phyloP scores from a whole-genome alignment of 2,797 vertebrate genomes.

The Cossypha niveicapilla region DNA sequence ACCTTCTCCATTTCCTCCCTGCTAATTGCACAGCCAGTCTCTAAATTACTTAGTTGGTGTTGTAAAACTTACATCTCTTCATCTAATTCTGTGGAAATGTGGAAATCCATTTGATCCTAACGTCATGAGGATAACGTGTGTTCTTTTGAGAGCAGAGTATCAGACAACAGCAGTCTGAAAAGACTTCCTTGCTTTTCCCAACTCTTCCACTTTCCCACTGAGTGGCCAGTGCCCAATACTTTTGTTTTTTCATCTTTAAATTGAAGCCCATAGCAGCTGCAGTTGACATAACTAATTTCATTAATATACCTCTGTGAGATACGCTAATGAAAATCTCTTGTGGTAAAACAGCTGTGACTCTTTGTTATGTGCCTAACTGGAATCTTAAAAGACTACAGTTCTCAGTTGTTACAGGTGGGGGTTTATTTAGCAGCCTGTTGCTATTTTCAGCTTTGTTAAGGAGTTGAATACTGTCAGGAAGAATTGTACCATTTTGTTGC shows the following conservation, averaged over 20 bases:
- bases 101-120: not conserved
- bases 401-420: not conserved
- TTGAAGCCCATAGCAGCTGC: not conserved
- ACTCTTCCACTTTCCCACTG: not conserved
- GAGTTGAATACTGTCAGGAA: not conserved
- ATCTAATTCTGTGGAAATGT: not conserved
- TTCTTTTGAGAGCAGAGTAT: not conserved
- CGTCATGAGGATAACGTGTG: not conserved
- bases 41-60: not conserved
- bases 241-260: not conserved
- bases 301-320: not conserved
- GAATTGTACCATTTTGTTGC: not conserved
- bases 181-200: not conserved
- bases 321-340: not conserved
- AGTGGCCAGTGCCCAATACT: not conserved
- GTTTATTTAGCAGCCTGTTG: not conserved
- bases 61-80: not conserved
- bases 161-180: not conserved
- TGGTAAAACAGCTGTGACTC: not conserved
- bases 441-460: not conserved
- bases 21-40: not conserved
- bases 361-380: not conserved
- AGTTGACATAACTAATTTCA: not conserved
- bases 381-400: not conserved
- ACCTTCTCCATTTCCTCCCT: not conserved